Base-by-base conservation (phyloP, 2,113 vertebrate species). In the Corythaixoides concolor region DNA sequence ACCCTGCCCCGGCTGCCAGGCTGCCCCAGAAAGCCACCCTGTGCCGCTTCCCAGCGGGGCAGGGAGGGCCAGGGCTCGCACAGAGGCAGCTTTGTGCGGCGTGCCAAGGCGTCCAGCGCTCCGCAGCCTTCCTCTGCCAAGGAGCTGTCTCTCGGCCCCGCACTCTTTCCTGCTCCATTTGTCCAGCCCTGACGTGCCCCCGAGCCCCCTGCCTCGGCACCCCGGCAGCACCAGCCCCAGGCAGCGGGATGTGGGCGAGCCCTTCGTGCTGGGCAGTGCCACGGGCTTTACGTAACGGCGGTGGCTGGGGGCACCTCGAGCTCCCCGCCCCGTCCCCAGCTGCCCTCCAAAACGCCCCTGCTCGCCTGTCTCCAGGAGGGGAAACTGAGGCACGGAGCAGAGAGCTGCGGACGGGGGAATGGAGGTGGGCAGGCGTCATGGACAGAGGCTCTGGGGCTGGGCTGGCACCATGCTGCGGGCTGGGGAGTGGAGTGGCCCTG, bases 21-120 rank as follows among this genome's bases (percentile, higher is more conserved):
- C 95, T 98, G 93, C 90, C 97, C 95, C 94, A 97, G 94, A 96
- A 97, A 97, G 94, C 96, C 78, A 87, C 94, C 91, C 87, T 96
- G 94, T 95, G 85, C 93, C 7, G 69, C 79, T 97, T 97, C 96
- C 97, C 97, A 97, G 96, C 79, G 72, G 94, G 97, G 90, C 33
- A 73, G 91, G 92, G 95, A 97, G 96, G 93, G 79, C 81, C 9
- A 17, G 68, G 75, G 64, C 83, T 92, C 14, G 24, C 97, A 98
- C 98, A 98, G 97, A 98, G 94, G 95, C 90, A 6, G 89, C 96
- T 98, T 98, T 98, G 98, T 98, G 97, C 33, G 8, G 93, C 7
- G 81, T 98, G 98, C 98, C 98, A 98, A 89, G 95, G 96, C 86
- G 64, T 97, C 97, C 97, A 33, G 96, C 76, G n/a, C 97, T 98